phyloP scores from a whole-genome alignment of 2,797 vertebrate species.

The Notolabrus celidotus region DNA sequence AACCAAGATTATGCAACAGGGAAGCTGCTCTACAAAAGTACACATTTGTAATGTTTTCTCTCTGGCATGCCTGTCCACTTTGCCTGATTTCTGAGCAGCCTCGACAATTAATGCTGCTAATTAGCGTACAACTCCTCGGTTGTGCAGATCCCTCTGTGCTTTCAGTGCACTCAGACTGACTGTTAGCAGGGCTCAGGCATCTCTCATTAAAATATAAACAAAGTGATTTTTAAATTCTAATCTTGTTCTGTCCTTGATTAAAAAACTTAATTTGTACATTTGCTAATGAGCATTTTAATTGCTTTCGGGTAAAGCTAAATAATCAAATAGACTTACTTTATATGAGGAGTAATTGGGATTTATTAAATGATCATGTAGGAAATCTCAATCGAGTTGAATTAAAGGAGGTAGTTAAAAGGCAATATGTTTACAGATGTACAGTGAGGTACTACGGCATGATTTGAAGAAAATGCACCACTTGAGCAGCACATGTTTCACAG shows the following conservation, averaged over 20 bases:
- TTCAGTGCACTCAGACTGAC: constrained; percentile 21
- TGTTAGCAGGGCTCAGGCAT: not conserved
- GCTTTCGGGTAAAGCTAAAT: constrained; percentile 7
- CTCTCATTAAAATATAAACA: constrained; percentile 22
- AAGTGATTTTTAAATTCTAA: not conserved
- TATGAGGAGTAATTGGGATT: not conserved
- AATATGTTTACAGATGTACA: too few species aligned
- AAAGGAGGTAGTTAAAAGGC: too few species aligned
- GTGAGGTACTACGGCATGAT: too few species aligned
- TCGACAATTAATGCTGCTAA: constrained; percentile 69
- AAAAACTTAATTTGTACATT: not conserved
- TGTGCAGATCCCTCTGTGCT: constrained; percentile 37
- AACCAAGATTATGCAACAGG: constrained; percentile 17
- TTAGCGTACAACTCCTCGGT: constrained; percentile 48
- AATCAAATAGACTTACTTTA: not conserved
- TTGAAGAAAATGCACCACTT: too few species aligned
- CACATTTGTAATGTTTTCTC: constrained; percentile 32
- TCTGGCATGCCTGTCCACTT: constrained; percentile 25
- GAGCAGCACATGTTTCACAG: too few species aligned
- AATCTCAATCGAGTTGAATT: too few species aligned
- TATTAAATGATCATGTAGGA: not conserved
- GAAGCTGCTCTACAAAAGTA: constrained; percentile 24
- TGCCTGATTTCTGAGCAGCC: constrained; percentile 47
- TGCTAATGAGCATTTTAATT: constrained; percentile 25
- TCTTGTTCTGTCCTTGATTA: constrained; percentile 2